A percentile compares a stretch with the other conserved stretches of the same genome.
Conservation (phyloP, 2,113 vertebrate genomes). For the Balaenoptera acutorostrata region DNA sequence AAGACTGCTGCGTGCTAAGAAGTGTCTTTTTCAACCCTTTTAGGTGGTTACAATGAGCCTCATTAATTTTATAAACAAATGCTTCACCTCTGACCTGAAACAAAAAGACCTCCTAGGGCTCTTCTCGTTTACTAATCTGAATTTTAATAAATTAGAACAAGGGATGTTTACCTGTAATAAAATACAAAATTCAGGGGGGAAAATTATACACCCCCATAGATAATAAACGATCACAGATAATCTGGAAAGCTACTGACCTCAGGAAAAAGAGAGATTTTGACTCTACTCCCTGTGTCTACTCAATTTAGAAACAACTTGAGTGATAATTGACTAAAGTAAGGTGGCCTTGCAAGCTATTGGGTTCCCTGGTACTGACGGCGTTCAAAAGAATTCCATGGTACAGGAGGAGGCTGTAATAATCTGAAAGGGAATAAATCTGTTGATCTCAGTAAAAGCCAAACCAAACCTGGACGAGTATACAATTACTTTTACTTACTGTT, state of each 20-base stretch:
- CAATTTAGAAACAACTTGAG: background rate
- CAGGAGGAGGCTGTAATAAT: background rate
- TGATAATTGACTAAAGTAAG: background rate
- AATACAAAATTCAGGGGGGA: background rate
- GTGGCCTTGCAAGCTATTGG: background rate
- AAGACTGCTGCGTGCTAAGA: background rate
- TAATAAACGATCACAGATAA: background rate
- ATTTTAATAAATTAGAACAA: constrained; percentile 24
- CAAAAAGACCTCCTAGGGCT: background rate
- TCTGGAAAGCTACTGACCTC: background rate
- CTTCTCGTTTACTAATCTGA: background rate
- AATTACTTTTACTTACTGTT: background rate
- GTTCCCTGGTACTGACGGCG: background rate
- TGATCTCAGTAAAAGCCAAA: background rate
- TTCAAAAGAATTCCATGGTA: background rate
- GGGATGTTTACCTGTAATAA: background rate
- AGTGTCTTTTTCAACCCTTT: background rate
- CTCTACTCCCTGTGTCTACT: background rate
- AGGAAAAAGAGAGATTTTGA: background rate
- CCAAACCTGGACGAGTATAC: background rate
- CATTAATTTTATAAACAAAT: constrained; percentile 44
- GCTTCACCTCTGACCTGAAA: background rate
- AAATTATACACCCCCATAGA: background rate
- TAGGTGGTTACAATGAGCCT: background rate
- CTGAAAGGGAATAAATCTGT: background rate